Percentiles rank a stretch among this genome's conserved stretches.
Evolutionary conservation across 2,888 invertebrate species (phyloP).

Genomic region (Imbricaverruca yamaguchii): DNA sequence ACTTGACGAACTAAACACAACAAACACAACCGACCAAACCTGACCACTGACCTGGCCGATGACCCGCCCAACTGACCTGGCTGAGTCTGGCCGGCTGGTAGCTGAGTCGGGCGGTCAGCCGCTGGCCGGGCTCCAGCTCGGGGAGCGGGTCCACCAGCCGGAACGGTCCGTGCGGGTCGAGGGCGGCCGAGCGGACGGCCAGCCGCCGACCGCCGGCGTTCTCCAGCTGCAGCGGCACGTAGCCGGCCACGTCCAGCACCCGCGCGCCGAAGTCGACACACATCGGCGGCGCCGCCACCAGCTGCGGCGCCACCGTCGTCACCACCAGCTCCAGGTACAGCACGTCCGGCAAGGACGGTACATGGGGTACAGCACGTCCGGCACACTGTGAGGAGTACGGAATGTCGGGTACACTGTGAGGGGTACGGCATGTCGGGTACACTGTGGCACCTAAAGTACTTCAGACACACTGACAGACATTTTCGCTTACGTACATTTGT

Average conservation of each 20-base stretch:
- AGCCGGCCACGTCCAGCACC: neutral
- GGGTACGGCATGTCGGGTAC: too few species aligned
- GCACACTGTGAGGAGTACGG: too few species aligned
- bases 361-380: too few species aligned
- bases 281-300: neutral
- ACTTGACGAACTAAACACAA: too few species aligned
- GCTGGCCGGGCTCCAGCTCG: neutral
- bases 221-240: conserved; percentile 7
- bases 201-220: neutral
- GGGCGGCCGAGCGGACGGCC: neutral
- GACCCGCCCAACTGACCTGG: conserved; percentile 1
- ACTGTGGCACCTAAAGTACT: too few species aligned
- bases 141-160: neutral
- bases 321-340: neutral
- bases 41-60: neutral
- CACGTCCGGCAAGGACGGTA: neutral
- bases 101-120: neutral
- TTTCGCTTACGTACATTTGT: too few species aligned
- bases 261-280: neutral
- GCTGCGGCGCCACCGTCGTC: conserved; percentile 3
- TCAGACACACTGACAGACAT: too few species aligned
- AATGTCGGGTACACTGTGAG: too few species aligned
- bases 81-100: neutral
- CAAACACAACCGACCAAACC: too few species aligned
- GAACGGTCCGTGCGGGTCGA: conserved; percentile 18